Evolutionary conservation across 2,888 invertebrate species (phyloP).

Genomic region (Dilophus febrilis): DNA sequence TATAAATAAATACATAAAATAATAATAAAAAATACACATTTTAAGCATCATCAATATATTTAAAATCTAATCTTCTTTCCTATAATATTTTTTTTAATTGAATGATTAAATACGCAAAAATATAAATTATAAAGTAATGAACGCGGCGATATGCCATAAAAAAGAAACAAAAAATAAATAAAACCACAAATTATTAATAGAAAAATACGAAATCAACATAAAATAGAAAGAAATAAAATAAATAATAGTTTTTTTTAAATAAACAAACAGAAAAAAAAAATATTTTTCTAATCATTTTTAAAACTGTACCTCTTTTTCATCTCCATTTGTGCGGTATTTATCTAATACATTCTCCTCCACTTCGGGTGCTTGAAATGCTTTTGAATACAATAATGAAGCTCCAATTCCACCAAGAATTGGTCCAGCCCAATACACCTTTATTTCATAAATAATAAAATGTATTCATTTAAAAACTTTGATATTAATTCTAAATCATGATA

Average conservation of each 20-base stretch:
- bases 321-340: conserved; percentile 30
- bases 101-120: background rate
- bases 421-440: conserved; percentile 72
- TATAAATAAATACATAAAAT: no score
- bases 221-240: background rate
- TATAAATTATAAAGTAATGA: background rate
- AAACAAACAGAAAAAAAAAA: background rate
- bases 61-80: conserved; percentile 7
- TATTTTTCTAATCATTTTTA: background rate
- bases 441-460: no score
- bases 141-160: background rate
- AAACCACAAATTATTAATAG: background rate
- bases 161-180: background rate
- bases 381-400: conserved; percentile 58
- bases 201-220: background rate
- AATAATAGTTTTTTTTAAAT: background rate
- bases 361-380: conserved; percentile 37
- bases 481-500: background rate
- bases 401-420: conserved; percentile 66
- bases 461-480: background rate
- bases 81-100: conserved; percentile 1
- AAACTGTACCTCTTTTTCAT: conserved; percentile 45
- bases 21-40: no score
- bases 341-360: conserved; percentile 20
- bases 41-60: conserved; percentile 8